Evolutionary conservation across 2,797 vertebrate species (phyloP).

Genomic region (Acanthurus tractus): DNA sequence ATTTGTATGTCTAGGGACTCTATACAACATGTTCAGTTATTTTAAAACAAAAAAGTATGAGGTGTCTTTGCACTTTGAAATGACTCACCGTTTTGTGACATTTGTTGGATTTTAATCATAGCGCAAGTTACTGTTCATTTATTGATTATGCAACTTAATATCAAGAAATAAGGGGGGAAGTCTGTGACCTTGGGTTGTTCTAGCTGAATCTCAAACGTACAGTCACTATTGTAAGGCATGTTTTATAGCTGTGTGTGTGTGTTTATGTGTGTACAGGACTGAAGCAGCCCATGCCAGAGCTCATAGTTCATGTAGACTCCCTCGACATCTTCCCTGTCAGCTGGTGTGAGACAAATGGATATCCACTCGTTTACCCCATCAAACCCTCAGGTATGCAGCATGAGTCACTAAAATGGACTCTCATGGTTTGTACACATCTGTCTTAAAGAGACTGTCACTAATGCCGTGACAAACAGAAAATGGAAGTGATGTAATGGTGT

Average conservation of each 20-base stretch:
- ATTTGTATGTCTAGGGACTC: not conserved
- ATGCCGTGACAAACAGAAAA: conserved; percentile 15
- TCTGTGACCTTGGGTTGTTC: not conserved
- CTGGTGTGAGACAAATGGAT: conserved; percentile 98
- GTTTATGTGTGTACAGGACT: conserved; percentile 84
- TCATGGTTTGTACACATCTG: not conserved
- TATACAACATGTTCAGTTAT: not conserved
- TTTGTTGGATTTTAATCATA: not conserved
- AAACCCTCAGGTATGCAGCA: conserved; percentile 89
- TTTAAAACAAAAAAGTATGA: not conserved
- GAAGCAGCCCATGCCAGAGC: conserved; percentile 92
- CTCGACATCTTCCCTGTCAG: conserved; percentile 97
- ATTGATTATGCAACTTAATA: not conserved
- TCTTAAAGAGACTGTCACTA: conserved; percentile 8
- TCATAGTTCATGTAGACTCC: conserved; percentile 94
- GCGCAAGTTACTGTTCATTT: not conserved
- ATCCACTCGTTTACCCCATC: conserved; percentile 92
- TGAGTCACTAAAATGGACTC: conserved; percentile 7
- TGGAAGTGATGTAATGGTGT: not conserved
- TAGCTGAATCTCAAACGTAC: not conserved
- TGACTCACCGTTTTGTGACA: not conserved
- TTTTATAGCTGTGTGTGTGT: not conserved
- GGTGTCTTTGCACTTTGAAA: not conserved
- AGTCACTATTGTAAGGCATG: not conserved
- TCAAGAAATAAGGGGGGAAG: not conserved